Base-by-base conservation (phyloP, 1,140 invertebrate genomes). In the Polypedilum vanderplanki region DNA sequence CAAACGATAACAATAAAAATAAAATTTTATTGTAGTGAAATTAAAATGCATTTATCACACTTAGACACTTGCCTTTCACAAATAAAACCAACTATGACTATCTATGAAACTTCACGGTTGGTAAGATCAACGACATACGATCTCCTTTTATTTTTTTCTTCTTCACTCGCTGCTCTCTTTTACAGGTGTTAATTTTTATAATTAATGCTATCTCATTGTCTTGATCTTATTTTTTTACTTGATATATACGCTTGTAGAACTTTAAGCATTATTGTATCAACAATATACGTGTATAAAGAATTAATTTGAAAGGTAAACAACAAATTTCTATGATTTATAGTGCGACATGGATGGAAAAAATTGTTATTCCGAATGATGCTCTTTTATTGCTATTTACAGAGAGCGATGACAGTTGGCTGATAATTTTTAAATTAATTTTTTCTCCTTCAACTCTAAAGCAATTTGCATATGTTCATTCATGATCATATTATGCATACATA, bases 161-260 rank as follows among this genome's bases (percentile, higher is more conserved):
- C n/a, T 57, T 57, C 8, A 15, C 12, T n/a, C 12, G 46, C 12
- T n/a, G 46, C 12, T n/a, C 12, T 57, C n/a, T 46, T 57, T 57
- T n/a, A 57, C 46, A 57, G 46, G 46, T 57, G 46, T 57, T 57
- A 57, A 57, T 57, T 57, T 57, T 57, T 57, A 57, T 57, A 57
- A 57, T 57, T 57, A 57, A 57, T 57, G 46, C 46, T 57, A 57
- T 57, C 46, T 4, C 46, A 57, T 57, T n/a, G 46, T 57, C 46
- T 57, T 15, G 46, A 57, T 57, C 46, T 57, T 15, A n/a, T n/a
- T 15, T 46, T 46, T 46, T 46, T 46, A 33, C 24, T 33, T 33
- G 24, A 33, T 33, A 46, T 46, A 46, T 46, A 12, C 15, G 8
- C 8, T 41, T 41, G 40, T 41, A 46, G 41, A 15, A 57, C 46